phyloP scores from a whole-genome alignment of 2,113 vertebrate genomes.

The Gambusia holbrooki region DNA sequence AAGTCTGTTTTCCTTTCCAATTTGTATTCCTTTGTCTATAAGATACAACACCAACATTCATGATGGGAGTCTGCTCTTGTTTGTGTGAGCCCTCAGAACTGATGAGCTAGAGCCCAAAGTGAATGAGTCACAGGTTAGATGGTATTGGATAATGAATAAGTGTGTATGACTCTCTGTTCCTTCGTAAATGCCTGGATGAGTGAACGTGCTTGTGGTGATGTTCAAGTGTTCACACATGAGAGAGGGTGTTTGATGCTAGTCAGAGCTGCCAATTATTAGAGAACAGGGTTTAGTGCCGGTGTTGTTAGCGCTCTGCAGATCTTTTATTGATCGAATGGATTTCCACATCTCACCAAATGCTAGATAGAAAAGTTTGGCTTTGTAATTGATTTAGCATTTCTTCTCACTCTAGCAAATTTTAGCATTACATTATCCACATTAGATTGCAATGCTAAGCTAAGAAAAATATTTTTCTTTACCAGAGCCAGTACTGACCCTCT shows the following conservation, averaged over 20 bases:
- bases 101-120: conserved; percentile 6
- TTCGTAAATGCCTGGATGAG: conserved; percentile 16
- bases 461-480: background rate
- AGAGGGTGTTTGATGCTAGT: conserved; percentile 11
- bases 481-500: background rate
- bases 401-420: background rate
- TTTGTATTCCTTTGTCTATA: conserved; percentile 9
- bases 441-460: background rate
- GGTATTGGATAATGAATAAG: conserved; percentile 33
- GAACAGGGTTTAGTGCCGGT: conserved; percentile 39
- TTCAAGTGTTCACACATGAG: conserved; percentile 19
- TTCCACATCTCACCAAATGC: conserved; percentile 27
- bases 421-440: background rate
- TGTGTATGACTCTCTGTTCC: conserved; percentile 11
- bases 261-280: conserved; percentile 50
- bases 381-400: conserved; percentile 16
- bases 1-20: conserved; percentile 3
- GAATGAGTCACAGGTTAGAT: conserved; percentile 51
- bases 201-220: conserved; percentile 10
- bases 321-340: conserved; percentile 28
- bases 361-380: conserved; percentile 18
- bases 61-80: conserved; percentile 7
- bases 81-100: conserved; percentile 20
- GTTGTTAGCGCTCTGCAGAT: conserved; percentile 32
- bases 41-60: conserved; percentile 37